Evolutionary conservation across 1,140 invertebrate genomes (phyloP), one percentile per base, ranked within the genome.

Genomic region (Temnothorax curvispinosus): DNA sequence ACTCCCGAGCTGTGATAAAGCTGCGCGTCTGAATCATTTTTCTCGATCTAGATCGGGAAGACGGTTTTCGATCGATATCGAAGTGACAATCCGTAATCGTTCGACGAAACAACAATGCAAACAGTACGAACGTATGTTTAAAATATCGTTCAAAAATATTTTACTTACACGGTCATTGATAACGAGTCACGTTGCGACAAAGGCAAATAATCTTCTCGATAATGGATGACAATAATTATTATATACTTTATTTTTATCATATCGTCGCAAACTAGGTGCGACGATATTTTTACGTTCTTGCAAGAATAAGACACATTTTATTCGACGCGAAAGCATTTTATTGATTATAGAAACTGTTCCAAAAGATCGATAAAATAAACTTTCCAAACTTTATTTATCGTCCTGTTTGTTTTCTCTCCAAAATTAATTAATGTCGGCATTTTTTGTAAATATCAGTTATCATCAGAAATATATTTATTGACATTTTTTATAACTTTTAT

Each of bases 121-220:
- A 69, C 32, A 41, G 47, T 32, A 41, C 5, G 11, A 21, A 44
- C 15, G n/a, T 62, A n/a, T 27, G 27, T 27, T 27, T 27, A 27
- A 27, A 27, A 27, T 21, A 3, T 38, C 38, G 35, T 52, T 38
- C 15, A 41, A 32, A 44, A 69, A 38, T 41, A 27, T 5, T 35
- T 50, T 27, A 38, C 47, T 52, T 3, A n/a, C 13, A 38, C n/a
- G 64, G 35, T 21, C 27, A 27, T 15, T 78, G 78, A 72, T 72
- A 82, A 72, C 44, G 6, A 72, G 6, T 82, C 65, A 72, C 52
- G 65, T 77, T 41, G 64, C 38, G 6, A 6, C 54, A 1, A 69
- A 74, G 60, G 27, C 21, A 44, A 69, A 82, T 41, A 47, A n/a
- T 50, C 38, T 58, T 3, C 47, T 52, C 32, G 35, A 35, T 41